These are phyloP conservation scores for Teleogryllus oceanicus DNA, from an alignment of 2,888 invertebrate genomes.

Conservation along the genomic window DNA sequence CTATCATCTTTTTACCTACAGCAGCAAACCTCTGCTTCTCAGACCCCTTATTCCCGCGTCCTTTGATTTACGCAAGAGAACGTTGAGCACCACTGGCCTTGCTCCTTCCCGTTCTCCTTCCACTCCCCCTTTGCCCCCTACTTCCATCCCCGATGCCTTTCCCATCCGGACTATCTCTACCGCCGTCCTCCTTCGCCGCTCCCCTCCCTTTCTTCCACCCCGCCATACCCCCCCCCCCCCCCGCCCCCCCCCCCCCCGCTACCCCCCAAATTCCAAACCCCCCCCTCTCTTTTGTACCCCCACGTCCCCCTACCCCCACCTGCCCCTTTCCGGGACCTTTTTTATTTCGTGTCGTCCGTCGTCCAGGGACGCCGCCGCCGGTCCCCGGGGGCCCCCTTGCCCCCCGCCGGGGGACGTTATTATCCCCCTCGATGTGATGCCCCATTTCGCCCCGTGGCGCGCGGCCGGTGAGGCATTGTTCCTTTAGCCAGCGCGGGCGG, in stretches of 20 bases:
- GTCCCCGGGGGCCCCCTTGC: too few relatives aligned
- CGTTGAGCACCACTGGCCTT: not conserved
- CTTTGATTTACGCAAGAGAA: not conserved
- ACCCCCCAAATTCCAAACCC: not conserved
- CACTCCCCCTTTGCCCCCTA: not conserved
- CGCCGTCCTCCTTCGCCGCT: too few relatives aligned
- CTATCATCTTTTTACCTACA: slow-evolving; percentile 18
- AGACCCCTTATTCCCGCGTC: not conserved
- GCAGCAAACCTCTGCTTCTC: not conserved
- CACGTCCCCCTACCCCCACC: not conserved
- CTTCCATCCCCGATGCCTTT: too few relatives aligned
- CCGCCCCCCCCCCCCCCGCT: too few relatives aligned
- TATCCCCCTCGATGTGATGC: not conserved
- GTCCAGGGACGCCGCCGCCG: not conserved
- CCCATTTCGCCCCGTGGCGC: not conserved
- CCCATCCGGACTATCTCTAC: too few relatives aligned
- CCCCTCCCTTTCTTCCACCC: too few relatives aligned
- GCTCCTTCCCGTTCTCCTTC: not conserved
- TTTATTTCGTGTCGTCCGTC: not conserved
- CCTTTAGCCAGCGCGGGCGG: not conserved
- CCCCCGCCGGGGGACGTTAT: not conserved
- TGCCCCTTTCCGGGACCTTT: not conserved
- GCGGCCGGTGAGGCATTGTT: not conserved
- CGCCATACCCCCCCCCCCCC: too few relatives aligned
- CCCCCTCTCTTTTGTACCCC: not conserved